Base-by-base conservation (phyloP, 2,888 invertebrate species). In the Oscheius sp. region DNA sequence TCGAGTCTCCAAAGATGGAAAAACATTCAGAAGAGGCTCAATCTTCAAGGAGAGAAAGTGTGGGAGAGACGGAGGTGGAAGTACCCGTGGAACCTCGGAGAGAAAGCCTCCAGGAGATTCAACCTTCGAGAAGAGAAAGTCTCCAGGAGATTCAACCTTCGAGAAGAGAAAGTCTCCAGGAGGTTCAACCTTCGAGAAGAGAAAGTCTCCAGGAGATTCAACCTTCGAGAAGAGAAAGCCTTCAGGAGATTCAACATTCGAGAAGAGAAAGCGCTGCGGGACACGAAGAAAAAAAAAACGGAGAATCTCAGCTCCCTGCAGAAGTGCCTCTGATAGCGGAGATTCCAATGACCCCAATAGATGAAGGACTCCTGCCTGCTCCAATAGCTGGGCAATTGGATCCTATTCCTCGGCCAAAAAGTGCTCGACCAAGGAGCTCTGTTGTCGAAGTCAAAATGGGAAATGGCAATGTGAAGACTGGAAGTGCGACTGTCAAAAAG, bases 371-470 rank as follows among this genome's bases (percentile, higher is more conserved):
- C n/a, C n/a, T n/a, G n/a, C n/a, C n/a, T n/a, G n/a, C n/a, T 17
- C 42, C 15, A 10, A 42, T 20, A 42, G 6, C 42, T 42, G 12
- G 42, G 42, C 4, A 42, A 20, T 42, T 15, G 52, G 1, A n/a
- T 52, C 12, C n/a, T 20, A 33, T 27, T 42, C 45, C 20, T n/a
- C 6, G 61, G 8, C 61, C 61, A 27, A 42, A 29, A 27, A 61
- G 61, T 61, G 61, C 61, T 45, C 25, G 61, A n/a, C 61, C 61
- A 8, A 42, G 61, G 17, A 45, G 29, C 15, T 61, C 61, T 17
- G 15, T 25, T 20, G 33, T 45, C 5, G 29, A n/a, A 10, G 17
- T 17, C 8, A 17, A 39, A 12, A 34, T 25, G 39, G 15, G 15
- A 12, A 61, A 61, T 29, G 61, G 61, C 17, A 27, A 39, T 39